Evolutionary conservation across 2,888 invertebrate genomes (phyloP), one percentile per base, ranked within the genome.

Genomic region (Coremacera marginata): DNA sequence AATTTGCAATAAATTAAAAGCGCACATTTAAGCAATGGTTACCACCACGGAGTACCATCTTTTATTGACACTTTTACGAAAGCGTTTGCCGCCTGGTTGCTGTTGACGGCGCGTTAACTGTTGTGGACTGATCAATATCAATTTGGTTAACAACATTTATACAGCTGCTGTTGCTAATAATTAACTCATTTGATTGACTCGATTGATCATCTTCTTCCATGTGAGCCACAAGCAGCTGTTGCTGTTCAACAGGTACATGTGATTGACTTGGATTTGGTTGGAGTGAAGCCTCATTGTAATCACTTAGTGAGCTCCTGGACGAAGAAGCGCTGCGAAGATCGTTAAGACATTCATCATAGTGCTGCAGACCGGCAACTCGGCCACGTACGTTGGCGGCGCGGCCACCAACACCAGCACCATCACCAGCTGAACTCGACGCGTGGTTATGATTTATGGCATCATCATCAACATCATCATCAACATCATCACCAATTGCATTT

Each of bases 271-370:
- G 60, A 22, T 52, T 37, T 25, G 57, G 71, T 67, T 67, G 70
- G 9, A 75, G 9, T 11, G 57, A 16, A 37, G 70, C 27, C 4
- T 63, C 44, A 81, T 82, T 81, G 22, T 82, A 84, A 51, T 82
- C 83, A 80, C 84, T 84, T 60, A 83, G 75, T 16, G 84, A 84
- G 75, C 84, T 84, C 31, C 70, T 81, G 7, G 86, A 83, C 1
- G 86, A 85, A 1, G 74, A 65, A n/a, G 25, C 37, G 37, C 74
- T 67, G 37, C 55, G 55, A 49, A 25, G 34, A 8, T 51, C 37
- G 49, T 68, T 68, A 51, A 67, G 37, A 19, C 14, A 14, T 22
- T 70, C 55, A 27, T 52, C 27, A 51, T 19, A 27, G 25, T 55
- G 27, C 70, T 27, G 57, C 34, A 55, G 14, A 19, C 44, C 62